These are phyloP conservation scores for Porites divaricata DNA, from an alignment of 92 coral and sea anemone species.

Conservation along the genomic window DNA sequence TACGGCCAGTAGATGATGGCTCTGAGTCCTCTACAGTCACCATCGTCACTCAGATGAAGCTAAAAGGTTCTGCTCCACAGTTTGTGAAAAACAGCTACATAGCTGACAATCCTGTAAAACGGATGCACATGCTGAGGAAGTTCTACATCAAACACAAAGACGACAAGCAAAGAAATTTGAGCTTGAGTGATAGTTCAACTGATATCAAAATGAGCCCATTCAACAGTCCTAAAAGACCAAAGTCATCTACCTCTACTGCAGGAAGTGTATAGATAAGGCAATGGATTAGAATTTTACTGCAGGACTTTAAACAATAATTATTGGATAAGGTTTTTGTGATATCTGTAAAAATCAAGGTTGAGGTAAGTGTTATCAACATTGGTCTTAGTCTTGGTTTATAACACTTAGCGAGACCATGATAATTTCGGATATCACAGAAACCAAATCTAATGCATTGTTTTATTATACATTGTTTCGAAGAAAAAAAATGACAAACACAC, in stretches of 20 bases:
- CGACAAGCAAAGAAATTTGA: constrained; percentile 49
- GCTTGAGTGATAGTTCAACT: constrained; percentile 37
- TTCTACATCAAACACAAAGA: constrained; percentile 75
- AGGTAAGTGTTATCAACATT: constrained; percentile 1
- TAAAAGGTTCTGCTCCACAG: constrained; percentile 88
- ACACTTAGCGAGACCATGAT: too few relatives aligned
- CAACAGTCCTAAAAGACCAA: constrained; percentile 7
- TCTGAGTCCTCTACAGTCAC: constrained; percentile 85
- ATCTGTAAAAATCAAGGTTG: background rate
- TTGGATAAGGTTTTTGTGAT: too few relatives aligned
- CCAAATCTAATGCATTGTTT: too few relatives aligned
- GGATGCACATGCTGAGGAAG: constrained; percentile 85
- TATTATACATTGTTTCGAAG: too few relatives aligned
- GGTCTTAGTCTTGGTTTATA: too few relatives aligned
- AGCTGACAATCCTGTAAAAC: constrained; percentile 81
- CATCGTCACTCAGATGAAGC: constrained; percentile 88
- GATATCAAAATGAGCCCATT: constrained; percentile 43
- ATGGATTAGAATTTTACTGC: background rate
- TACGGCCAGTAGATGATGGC: constrained; percentile 95
- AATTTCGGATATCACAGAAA: too few relatives aligned
- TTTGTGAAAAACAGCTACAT: constrained; percentile 86
- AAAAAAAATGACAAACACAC: too few relatives aligned
- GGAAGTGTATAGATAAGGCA: constrained; percentile 40
- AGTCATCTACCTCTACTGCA: constrained; percentile 1
- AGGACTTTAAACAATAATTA: too few relatives aligned